Base-by-base conservation (phyloP, 2,113 vertebrate genomes). In the Australoheros scitulus region DNA sequence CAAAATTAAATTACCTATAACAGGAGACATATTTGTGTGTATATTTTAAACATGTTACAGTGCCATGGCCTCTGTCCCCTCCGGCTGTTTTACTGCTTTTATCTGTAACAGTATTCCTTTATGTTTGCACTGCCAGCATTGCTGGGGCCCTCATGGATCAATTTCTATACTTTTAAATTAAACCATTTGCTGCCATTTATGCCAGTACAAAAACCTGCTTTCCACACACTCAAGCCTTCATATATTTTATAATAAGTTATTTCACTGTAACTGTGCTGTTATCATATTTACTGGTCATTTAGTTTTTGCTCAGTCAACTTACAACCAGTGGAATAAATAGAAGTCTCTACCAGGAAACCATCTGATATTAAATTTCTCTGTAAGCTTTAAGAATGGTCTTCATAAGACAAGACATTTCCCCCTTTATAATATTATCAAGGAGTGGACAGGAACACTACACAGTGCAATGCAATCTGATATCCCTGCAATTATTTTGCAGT, bases 121-220 rank as follows among this genome's bases (percentile, higher is more conserved):
- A 74, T 68, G 76, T 76, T 47, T 79, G 75, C 76, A 77, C 47
- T 56, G 79, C 26, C 75, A 82, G 24, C 74, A 60, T 8, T 24
- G 17, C 43, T 29, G 32, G 4, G 81, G 61, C 41, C 61, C 52
- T 29, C 76, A 20, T 32, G 3, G n/a, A 82, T 75, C 47, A 80
- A 77, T 83, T 81, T 83, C 52, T 74, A 26, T 9, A 72, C 50
- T 47, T 72, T 50, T 70, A 70, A 63, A 63, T 89, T 47, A 76
- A 83, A 80, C 3, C 65, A 84, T 57, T 78, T 50, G 41, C 43
- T 50, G 8, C 26, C 64, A 50, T 43, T 70, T 50, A 50, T 9
- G 47, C 41, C 24, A 11, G 26, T 29, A 70, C 15, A 50, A 70
- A 7, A 70, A 50, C 41, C 41, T 70, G 14, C 64, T 70, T 29